Conservation (phyloP, 1,140 invertebrate genomes). For the Nasonia giraulti region DNA sequence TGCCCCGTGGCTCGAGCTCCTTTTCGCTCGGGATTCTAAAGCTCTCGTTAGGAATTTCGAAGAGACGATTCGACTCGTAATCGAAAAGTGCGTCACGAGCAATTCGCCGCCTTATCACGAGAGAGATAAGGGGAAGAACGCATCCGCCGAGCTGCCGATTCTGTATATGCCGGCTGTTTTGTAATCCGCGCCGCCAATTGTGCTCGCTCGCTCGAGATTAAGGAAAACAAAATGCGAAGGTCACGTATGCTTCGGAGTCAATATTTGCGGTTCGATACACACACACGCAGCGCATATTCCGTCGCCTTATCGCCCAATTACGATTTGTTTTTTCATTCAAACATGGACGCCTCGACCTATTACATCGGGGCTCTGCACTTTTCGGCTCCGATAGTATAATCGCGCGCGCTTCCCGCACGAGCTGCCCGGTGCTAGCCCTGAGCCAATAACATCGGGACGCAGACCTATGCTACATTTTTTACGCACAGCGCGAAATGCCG, state of each 20-base stretch:
- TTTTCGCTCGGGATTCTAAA: no score
- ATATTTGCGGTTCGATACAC: no score
- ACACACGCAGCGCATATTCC: no score
- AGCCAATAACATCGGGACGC: slow-evolving; percentile 15
- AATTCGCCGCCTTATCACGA: not conserved
- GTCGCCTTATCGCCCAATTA: not conserved
- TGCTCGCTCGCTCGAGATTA: no score
- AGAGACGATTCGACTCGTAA: no score
- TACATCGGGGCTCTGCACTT: slow-evolving; percentile 25
- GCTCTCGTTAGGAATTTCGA: no score
- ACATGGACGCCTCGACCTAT: not conserved
- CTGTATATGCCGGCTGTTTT: not conserved
- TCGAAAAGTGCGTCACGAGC: slow-evolving; percentile 2
- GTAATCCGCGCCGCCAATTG: slow-evolving; percentile 4
- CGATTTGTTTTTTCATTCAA: not conserved
- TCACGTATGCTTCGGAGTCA: no score
- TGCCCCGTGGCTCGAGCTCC: not conserved
- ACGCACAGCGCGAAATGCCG: not conserved
- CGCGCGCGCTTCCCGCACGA: slow-evolving; percentile 8
- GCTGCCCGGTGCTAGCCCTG: not conserved
- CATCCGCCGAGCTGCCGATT: slow-evolving; percentile 20
- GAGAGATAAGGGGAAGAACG: slow-evolving; percentile 6
- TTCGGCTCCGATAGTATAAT: slow-evolving; percentile 45
- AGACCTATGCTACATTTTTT: not conserved
- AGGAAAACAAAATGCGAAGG: no score